These are phyloP conservation scores for Synchiropus splendidus DNA, from an alignment of 2,113 vertebrate species.

Conservation along the genomic window DNA sequence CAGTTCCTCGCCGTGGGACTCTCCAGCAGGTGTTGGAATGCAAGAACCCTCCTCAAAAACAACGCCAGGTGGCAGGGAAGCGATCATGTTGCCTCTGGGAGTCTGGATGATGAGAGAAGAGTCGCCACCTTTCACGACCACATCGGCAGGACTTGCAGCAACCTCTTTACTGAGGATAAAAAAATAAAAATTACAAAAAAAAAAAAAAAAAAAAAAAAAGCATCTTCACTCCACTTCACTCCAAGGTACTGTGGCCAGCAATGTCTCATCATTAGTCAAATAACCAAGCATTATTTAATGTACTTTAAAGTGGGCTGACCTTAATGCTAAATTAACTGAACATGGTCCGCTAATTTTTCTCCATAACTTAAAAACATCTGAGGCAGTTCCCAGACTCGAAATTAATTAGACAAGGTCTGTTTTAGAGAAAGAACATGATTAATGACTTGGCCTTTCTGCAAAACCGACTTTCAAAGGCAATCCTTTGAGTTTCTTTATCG, in stretches of 20 bases:
- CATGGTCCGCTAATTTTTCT: too few relatives aligned
- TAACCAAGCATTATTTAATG: background rate
- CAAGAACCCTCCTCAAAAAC: constrained; percentile 68
- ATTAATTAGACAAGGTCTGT: constrained; percentile 11
- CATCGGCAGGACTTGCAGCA: constrained; percentile 37
- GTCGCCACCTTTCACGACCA: constrained; percentile 57
- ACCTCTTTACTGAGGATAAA: constrained; percentile 52
- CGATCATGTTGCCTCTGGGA: constrained; percentile 31
- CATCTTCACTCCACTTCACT: too few relatives aligned
- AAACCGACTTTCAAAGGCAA: background rate
- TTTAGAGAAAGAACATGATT: constrained; percentile 1
- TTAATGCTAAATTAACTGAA: too few relatives aligned
- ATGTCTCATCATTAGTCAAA: too few relatives aligned
- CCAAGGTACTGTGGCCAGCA: too few relatives aligned
- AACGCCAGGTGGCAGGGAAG: constrained; percentile 72
- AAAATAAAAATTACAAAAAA: too few relatives aligned
- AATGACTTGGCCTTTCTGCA: constrained; percentile 1
- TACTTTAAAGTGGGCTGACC: background rate
- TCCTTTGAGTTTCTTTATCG: too few relatives aligned
- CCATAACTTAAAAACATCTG: too few relatives aligned
- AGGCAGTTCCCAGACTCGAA: background rate
- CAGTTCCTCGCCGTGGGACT: constrained; percentile 63
- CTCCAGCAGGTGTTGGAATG: constrained; percentile 54
- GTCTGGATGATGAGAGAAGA: constrained; percentile 55
- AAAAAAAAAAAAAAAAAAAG: too few relatives aligned